Evolutionary conservation across 2,113 vertebrate genomes (phyloP).

Genomic region (Nothoprocta pentlandii): DNA sequence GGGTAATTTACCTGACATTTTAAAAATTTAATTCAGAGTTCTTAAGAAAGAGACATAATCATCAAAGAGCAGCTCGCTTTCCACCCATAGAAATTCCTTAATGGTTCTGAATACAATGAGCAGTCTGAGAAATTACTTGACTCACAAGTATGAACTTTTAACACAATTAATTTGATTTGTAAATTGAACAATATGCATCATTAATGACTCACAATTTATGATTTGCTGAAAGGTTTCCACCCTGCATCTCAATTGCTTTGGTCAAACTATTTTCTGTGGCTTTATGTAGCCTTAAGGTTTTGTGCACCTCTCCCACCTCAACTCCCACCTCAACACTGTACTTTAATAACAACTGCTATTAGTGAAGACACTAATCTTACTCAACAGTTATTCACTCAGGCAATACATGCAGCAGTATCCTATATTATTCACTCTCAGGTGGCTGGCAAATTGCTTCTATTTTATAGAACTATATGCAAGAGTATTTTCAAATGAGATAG

Average conservation of each 20-base stretch:
- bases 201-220: conserved; percentile 62
- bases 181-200: conserved; percentile 70
- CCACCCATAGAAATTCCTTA: conserved; percentile 48
- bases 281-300: background rate
- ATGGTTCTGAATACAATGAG: conserved; percentile 36
- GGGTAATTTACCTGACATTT: conserved; percentile 67
- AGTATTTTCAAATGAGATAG: background rate
- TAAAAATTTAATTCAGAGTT: conserved; percentile 68
- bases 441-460: background rate
- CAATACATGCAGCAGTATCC: background rate
- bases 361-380: background rate
- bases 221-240: conserved; percentile 35
- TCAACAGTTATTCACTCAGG: background rate
- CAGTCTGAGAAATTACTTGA: conserved; percentile 42
- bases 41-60: conserved; percentile 58
- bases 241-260: background rate
- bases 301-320: background rate
- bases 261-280: conserved; percentile 13
- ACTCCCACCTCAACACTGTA: background rate
- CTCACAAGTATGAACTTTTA: conserved; percentile 58
- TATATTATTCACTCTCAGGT: background rate
- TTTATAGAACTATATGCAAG: background rate
- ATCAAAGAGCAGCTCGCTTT: conserved; percentile 49
- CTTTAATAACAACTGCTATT: fast-evolving
- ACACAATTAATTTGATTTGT: conserved; percentile 67